Evolutionary conservation across 2,888 invertebrate genomes (phyloP), one percentile per base, ranked within the genome.

Genomic region (Ecliptopera silaceata): DNA sequence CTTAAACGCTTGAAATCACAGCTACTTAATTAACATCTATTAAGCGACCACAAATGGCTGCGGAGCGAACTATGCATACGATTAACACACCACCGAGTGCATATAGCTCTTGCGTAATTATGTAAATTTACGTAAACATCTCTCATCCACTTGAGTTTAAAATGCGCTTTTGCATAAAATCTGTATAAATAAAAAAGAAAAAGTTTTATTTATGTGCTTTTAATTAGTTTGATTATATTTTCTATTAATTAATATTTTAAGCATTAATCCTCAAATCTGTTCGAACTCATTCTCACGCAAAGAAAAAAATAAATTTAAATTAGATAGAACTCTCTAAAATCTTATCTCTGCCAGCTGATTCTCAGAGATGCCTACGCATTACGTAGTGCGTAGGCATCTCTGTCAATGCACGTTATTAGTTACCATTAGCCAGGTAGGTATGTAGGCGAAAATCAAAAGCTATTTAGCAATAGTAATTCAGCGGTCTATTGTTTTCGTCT

Each of bases 41-140:
- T 76, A 77, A 77, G 71, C 71, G 67, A 73, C 70, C 69, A 72
- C 68, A 72, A 72, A 66, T 70, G 74, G 70, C 57, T 59, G 50
- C 62, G 70, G 48, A 71, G 74, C 69, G 72, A 67, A 74, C 76
- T 75, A 76, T 79, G 81, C 80, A 81, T 83, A 79, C 68, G 69
- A 82, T 84, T 84, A 82, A 53, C 58, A 63, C 70, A 70, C 69
- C 65, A 66, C 65, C 65, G 66, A 79, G 74, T 79, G 80, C 80
- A 82, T 82, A 71, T 74, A 73, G 72, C 79, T 77, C 75, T 81
- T 80, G 76, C 73, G 74, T 79, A 82, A 84, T 81, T 83, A 88
- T 87, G 83, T 70, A 77, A 80, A 86, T 79, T 67, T 60, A 62
- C 69, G 66, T 74, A 74, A 77, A 74, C 81, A 75, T 73, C 69